These are phyloP conservation scores for Azemiops feae DNA, from an alignment of 2,113 vertebrate species.

Conservation along the genomic window DNA sequence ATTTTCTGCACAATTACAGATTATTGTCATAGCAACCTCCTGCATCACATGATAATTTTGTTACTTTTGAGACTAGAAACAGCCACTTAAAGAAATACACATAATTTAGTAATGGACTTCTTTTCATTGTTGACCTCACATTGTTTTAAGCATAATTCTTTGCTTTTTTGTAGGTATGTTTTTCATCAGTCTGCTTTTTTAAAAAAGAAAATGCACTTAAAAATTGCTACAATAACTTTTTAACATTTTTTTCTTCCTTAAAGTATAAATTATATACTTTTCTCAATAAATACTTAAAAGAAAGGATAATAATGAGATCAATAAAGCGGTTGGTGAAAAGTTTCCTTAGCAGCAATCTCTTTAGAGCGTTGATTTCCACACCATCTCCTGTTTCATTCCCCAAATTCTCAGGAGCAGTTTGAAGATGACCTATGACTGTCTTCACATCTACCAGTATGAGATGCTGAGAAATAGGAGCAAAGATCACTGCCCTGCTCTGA, in stretches of 20 bases:
- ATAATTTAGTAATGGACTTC: conserved; percentile 61
- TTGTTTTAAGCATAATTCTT: conserved; percentile 63
- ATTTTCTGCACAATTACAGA: conserved; percentile 83
- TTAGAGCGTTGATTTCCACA: conserved; percentile 24
- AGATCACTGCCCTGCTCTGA: not conserved
- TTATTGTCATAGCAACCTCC: conserved; percentile 79
- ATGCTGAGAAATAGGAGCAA: not conserved
- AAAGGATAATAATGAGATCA: not conserved
- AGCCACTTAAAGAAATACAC: conserved; percentile 72
- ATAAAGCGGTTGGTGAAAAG: not conserved
- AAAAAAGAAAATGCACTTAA: conserved; percentile 36
- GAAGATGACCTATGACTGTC: not conserved
- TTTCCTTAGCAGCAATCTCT: conserved; percentile 14
- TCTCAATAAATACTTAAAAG: conserved; percentile 31
- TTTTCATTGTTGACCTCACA: conserved; percentile 38
- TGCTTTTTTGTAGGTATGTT: conserved; percentile 54
- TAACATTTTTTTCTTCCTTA: conserved; percentile 46
- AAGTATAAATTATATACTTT: conserved; percentile 39
- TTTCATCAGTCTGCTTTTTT: conserved; percentile 54
- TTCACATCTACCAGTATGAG: not conserved
- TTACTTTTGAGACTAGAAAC: conserved; percentile 78
- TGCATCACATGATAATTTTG: conserved; percentile 73
- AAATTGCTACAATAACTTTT: conserved; percentile 54
- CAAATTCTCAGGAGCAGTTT: conserved; percentile 36
- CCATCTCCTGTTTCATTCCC: conserved; percentile 11